A percentile compares a stretch with the other conserved stretches of the same genome.
Evolutionary conservation across 2,888 invertebrate species (phyloP).

Genomic region (Drosophila colorata): DNA sequence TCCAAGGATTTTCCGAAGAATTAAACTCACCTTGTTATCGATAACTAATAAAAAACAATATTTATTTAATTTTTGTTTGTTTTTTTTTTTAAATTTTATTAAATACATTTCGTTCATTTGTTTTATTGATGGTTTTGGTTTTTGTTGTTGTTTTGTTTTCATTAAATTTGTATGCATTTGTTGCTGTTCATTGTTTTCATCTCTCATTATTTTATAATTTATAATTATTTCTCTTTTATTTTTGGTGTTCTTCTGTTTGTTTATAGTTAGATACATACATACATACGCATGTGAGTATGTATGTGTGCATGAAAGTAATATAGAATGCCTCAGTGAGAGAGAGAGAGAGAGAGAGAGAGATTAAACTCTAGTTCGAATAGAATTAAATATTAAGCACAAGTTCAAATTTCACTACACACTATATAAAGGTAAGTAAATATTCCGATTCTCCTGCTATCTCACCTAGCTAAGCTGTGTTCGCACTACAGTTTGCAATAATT

Average conservation of each 20-base stretch:
- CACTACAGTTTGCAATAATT: not conserved
- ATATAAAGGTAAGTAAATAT: conserved; percentile 18
- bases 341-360: conserved; percentile 6
- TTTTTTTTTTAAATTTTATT: conserved; percentile 69
- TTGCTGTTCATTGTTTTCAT: conserved; percentile 64
- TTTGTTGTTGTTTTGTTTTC: conserved; percentile 28
- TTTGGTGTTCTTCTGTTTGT: conserved; percentile 25
- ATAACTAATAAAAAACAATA: not conserved
- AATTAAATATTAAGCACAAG: conserved; percentile 25
- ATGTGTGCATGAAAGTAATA: conserved; percentile 37
- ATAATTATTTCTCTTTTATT: conserved; percentile 33
- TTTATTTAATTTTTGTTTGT: conserved; percentile 22
- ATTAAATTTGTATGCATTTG: conserved; percentile 63
- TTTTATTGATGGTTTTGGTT: conserved; percentile 29
- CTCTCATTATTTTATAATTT: conserved; percentile 48
- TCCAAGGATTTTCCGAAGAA: too few relatives aligned
- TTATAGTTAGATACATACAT: conserved; percentile 39
- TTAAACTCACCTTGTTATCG: not conserved
- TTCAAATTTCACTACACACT: conserved; percentile 31
- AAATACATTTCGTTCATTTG: conserved; percentile 75
- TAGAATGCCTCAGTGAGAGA: conserved; percentile 13
- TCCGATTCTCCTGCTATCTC: conserved; percentile 9
- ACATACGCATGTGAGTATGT: conserved; percentile 1
- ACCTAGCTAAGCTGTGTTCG: conserved; percentile 10
- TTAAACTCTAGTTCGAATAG: conserved; percentile 15